Evolutionary conservation across 1,140 invertebrate genomes (phyloP).

Genomic region (Hormaphis cornu): DNA sequence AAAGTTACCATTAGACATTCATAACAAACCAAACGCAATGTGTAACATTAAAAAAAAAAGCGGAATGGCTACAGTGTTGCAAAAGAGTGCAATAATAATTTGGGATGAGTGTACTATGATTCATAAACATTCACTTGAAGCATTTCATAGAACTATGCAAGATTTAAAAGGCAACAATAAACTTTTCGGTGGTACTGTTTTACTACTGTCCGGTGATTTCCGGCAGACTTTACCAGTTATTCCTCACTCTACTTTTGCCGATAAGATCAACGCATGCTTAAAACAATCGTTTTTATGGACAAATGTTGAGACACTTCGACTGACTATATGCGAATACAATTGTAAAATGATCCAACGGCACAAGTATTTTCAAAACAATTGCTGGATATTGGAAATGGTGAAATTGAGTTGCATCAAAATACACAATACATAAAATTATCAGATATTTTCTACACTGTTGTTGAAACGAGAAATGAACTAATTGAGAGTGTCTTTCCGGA

Average conservation of each 20-base stretch:
- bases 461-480: too few species aligned
- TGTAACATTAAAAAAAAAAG: conserved; percentile 38
- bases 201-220: conserved; percentile 42
- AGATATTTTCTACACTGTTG: too few species aligned
- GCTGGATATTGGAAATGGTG: too few species aligned
- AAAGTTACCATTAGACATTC: conserved; percentile 40
- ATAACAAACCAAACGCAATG: conserved; percentile 34
- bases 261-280: conserved; percentile 41
- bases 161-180: neutral
- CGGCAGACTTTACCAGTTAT: conserved; percentile 42
- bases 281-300: conserved; percentile 39
- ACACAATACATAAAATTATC: too few species aligned
- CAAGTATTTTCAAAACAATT: too few species aligned
- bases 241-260: conserved; percentile 36
- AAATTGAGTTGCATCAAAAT: too few species aligned
- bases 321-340: neutral
- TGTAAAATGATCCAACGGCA: too few species aligned
- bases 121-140: conserved; percentile 39
- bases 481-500: too few species aligned
- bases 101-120: conserved; percentile 44
- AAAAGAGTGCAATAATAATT: conserved; percentile 39
- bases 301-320: conserved; percentile 32
- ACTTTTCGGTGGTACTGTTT: conserved; percentile 35
- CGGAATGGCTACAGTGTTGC: neutral
- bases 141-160: conserved; percentile 37